Conservation (phyloP, 2,113 vertebrate species). For the Lasiurus cinereus region DNA sequence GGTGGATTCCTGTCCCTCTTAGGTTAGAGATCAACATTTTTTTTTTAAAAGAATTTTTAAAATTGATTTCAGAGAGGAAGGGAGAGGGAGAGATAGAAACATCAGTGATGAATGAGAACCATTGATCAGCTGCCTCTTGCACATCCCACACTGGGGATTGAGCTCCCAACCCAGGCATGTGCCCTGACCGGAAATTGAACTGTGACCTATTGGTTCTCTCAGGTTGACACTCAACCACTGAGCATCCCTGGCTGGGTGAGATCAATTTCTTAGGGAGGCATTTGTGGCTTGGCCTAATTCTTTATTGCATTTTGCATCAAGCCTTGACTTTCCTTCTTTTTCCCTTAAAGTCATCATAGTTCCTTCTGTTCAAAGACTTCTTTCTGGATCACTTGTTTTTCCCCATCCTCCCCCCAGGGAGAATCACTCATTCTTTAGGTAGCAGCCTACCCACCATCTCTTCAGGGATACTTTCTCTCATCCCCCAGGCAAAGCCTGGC, state of each 20-base stretch:
- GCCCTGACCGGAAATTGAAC: too few species aligned
- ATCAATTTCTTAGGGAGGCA: neutral
- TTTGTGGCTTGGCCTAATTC: neutral
- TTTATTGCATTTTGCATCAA: neutral
- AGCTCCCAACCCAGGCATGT: too few species aligned
- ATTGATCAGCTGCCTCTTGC: too few species aligned
- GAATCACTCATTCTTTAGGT: neutral
- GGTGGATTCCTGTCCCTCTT: neutral
- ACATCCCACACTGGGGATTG: too few species aligned
- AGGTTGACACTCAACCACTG: too few species aligned
- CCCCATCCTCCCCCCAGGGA: neutral
- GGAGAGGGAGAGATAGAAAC: too few species aligned
- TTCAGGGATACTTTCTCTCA: neutral
- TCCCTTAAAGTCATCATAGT: neutral
- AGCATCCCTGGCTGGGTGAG: neutral
- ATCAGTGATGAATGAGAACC: too few species aligned
- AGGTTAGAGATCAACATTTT: neutral
- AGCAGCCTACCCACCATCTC: neutral
- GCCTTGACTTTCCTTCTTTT: neutral
- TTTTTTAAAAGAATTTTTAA: too few species aligned
- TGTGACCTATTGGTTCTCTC: too few species aligned
- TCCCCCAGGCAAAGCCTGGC: neutral
- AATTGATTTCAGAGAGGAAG: too few species aligned
- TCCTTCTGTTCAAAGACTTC: neutral
- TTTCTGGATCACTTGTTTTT: neutral